These are phyloP conservation scores for Ranitomeya imitator DNA, from an alignment of 2,113 vertebrate species.

Conservation along the genomic window DNA sequence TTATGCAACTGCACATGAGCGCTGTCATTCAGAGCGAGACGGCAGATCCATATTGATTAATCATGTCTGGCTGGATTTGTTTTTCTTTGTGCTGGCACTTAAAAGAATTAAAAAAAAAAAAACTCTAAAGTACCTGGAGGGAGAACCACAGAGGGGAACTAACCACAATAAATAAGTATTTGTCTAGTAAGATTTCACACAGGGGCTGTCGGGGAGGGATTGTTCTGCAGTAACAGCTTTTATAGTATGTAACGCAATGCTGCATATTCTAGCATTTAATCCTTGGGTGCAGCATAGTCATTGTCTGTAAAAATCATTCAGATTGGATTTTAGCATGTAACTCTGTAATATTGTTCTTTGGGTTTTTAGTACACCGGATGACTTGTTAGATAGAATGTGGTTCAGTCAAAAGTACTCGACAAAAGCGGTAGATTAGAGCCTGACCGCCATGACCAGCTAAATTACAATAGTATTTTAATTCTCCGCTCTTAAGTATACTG, in stretches of 20 bases:
- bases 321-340: no score
- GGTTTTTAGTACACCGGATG: no score
- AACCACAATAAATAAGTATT: background rate
- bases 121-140: no score
- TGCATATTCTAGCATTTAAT: background rate
- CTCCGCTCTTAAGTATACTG: background rate
- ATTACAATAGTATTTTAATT: conserved; percentile 20
- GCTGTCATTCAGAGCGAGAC: no score
- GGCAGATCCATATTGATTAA: background rate
- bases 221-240: background rate
- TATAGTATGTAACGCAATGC: background rate
- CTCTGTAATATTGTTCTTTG: no score
- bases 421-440: background rate
- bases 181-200: background rate
- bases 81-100: background rate
- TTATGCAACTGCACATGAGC: background rate
- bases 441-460: background rate
- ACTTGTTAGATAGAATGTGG: no score
- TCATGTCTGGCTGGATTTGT: background rate
- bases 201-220: background rate
- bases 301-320: background rate
- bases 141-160: background rate
- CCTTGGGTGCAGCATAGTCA: background rate
- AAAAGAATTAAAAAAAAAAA: background rate
- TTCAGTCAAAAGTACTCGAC: background rate